phyloP scores from a whole-genome alignment of 1,140 invertebrate species.

The Lordiphosa stackelbergi region DNA sequence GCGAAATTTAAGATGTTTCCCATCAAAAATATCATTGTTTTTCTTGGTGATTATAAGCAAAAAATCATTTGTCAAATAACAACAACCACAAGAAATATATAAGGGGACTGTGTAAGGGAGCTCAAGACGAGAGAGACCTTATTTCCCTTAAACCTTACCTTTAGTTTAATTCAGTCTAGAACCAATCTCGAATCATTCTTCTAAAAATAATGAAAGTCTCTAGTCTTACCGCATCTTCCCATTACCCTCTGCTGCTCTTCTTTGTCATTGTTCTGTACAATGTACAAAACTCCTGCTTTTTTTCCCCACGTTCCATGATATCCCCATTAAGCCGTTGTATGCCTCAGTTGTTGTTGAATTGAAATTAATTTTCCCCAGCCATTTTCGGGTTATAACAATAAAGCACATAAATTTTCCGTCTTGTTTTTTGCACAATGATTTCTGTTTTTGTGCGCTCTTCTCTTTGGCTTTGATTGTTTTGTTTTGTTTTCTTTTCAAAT shows the following conservation, averaged over 20 bases:
- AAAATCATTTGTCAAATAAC: background rate
- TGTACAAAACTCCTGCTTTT: too few relatives aligned
- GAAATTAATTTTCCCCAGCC: slow-evolving; percentile 22
- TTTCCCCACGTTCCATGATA: background rate
- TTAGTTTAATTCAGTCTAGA: too few relatives aligned
- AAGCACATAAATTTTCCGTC: slow-evolving; percentile 61
- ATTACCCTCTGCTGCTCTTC: too few relatives aligned
- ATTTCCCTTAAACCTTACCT: too few relatives aligned
- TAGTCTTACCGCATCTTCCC: too few relatives aligned
- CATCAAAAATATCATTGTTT: too few relatives aligned
- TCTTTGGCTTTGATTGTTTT: slow-evolving; percentile 20
- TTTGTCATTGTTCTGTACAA: too few relatives aligned
- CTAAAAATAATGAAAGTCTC: background rate
- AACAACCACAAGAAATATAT: background rate
- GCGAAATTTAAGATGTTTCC: too few relatives aligned
- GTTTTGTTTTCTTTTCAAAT: slow-evolving; percentile 48
- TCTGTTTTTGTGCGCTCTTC: slow-evolving; percentile 9
- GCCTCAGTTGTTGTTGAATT: slow-evolving; percentile 8
- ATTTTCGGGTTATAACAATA: slow-evolving; percentile 47
- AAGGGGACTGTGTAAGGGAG: too few relatives aligned
- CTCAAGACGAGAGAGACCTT: too few relatives aligned
- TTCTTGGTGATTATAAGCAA: too few relatives aligned
- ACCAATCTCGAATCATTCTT: background rate
- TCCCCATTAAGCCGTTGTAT: slow-evolving; percentile 17
- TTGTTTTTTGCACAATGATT: slow-evolving; percentile 12